A percentile compares a stretch with the other conserved stretches of the same genome.
Evolutionary conservation across 2,797 vertebrate species (phyloP).

Genomic region (Sebastes trivittatus): DNA sequence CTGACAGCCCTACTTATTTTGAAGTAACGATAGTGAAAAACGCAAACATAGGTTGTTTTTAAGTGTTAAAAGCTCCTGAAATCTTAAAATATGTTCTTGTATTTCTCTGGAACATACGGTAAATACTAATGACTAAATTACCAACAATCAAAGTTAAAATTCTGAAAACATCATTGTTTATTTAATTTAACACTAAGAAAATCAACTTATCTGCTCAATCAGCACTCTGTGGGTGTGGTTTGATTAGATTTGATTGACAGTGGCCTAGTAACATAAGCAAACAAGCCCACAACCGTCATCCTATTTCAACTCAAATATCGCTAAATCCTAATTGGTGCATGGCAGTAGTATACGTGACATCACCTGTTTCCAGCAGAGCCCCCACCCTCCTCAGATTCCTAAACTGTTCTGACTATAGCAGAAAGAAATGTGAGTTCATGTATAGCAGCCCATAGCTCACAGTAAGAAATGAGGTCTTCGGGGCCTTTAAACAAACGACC

Average conservation of each 20-base stretch:
- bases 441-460: conserved; percentile 14
- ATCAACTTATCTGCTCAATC: neutral
- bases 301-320: too few species aligned
- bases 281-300: neutral
- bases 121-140: neutral
- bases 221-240: neutral
- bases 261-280: neutral
- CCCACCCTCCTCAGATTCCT: neutral
- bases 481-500: conserved; percentile 32
- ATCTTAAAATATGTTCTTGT: neutral
- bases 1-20: too few species aligned
- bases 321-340: neutral
- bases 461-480: conserved; percentile 15
- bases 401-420: neutral
- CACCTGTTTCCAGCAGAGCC: neutral
- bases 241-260: neutral
- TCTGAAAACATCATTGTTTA: neutral
- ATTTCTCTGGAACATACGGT: neutral
- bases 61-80: neutral
- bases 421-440: neutral
- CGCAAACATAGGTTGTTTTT: accelerated
- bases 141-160: neutral
- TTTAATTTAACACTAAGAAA: neutral
- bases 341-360: neutral
- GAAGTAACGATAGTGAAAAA: neutral